Evolutionary conservation across 1,140 invertebrate genomes (phyloP).

Genomic region (Orchestia grillus): DNA sequence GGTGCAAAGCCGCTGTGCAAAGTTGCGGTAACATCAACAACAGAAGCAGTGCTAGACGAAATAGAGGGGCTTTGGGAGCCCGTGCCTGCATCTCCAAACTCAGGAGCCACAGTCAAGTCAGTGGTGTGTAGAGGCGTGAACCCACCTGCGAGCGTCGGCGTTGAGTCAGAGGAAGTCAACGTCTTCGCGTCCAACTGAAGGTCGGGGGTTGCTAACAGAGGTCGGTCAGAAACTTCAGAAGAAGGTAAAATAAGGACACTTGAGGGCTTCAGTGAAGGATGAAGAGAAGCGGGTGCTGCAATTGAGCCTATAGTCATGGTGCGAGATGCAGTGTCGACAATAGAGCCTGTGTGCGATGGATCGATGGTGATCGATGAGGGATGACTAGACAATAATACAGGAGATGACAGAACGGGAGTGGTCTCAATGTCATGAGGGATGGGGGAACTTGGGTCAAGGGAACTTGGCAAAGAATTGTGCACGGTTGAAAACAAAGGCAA

Average conservation of each 20-base stretch:
- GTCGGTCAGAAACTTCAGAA: background rate
- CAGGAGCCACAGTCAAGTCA: background rate
- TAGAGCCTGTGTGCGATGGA: background rate
- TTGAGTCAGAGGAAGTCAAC: background rate
- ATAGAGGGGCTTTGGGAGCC: background rate
- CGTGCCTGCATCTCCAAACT: background rate
- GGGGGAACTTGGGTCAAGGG: background rate
- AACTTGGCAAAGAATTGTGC: background rate
- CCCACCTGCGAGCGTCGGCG: conserved; percentile 28
- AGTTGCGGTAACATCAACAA: conserved; percentile 12
- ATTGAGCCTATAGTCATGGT: background rate
- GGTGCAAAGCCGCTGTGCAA: background rate
- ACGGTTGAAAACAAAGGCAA: background rate
- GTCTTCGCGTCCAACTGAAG: background rate
- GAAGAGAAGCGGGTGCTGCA: background rate
- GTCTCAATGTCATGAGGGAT: background rate
- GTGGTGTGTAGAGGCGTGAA: background rate
- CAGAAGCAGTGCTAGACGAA: background rate
- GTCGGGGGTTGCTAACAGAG: background rate
- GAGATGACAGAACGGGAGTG: background rate
- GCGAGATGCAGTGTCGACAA: background rate
- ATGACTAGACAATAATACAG: background rate
- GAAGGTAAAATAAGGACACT: background rate
- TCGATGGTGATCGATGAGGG: background rate
- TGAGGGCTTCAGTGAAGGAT: background rate